phyloP scores from a whole-genome alignment of 2,888 invertebrate species.

The Chymomyza procnemis region DNA sequence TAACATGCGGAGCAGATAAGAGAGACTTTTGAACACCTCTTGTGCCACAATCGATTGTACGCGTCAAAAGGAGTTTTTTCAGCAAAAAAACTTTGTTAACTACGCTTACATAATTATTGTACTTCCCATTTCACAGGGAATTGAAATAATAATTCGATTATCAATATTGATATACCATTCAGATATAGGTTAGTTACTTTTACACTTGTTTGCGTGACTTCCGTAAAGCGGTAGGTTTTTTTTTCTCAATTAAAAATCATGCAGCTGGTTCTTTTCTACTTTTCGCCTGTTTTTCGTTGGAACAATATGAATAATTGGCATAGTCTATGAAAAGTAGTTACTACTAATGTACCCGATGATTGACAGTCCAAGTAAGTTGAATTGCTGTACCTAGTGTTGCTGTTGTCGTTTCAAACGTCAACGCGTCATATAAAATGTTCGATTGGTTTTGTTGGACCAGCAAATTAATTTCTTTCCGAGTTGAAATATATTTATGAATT shows the following conservation, averaged over 20 bases:
- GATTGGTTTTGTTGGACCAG: conserved; percentile 37
- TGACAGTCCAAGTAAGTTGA: conserved; percentile 48
- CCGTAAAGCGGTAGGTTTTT: not conserved
- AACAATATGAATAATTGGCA: conserved; percentile 71
- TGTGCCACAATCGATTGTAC: no score
- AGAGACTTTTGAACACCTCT: no score
- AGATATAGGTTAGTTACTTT: not conserved
- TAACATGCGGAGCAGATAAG: no score
- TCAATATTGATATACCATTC: not conserved
- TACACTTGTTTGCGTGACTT: not conserved
- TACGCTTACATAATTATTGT: no score
- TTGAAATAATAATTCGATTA: not conserved
- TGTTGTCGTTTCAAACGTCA: conserved; percentile 60
- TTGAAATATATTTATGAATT: conserved; percentile 73
- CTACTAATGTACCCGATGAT: conserved; percentile 54
- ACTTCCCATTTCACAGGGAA: not conserved
- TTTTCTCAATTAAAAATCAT: conserved; percentile 24
- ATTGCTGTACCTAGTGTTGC: conserved; percentile 21
- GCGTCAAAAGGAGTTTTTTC: no score
- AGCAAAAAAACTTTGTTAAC: no score
- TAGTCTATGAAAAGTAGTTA: conserved; percentile 48
- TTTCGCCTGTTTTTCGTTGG: conserved; percentile 47
- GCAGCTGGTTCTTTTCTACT: conserved; percentile 51
- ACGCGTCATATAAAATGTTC: conserved; percentile 59
- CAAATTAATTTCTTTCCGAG: conserved; percentile 64